Conservation (phyloP, 1,140 invertebrate genomes). For the Rhopalosiphum padi region DNA sequence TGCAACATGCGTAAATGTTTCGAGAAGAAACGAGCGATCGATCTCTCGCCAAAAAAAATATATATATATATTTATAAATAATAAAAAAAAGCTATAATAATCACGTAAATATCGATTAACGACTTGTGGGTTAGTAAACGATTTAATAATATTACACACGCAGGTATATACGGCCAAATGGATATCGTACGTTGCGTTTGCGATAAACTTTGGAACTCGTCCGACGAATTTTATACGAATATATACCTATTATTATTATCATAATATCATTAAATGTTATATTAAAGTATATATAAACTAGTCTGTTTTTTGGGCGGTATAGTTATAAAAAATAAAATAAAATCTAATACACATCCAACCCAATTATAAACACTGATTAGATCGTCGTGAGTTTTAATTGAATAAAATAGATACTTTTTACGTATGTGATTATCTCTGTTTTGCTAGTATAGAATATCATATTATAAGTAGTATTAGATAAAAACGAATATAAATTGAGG, state of each 20-base stretch:
- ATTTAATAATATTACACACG: neutral
- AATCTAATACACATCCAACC: neutral
- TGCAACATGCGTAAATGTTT: neutral
- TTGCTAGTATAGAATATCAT: neutral
- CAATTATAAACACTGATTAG: conserved; percentile 23
- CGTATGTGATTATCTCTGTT: neutral
- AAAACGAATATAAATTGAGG: neutral
- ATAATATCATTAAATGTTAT: neutral
- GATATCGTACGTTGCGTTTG: neutral
- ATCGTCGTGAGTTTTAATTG: neutral
- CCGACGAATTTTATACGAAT: neutral
- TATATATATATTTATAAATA: no score
- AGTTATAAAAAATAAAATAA: conserved; percentile 4
- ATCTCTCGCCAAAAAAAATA: neutral
- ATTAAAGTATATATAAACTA: neutral
- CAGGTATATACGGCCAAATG: neutral
- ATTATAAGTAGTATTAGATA: neutral
- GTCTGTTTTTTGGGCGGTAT: neutral
- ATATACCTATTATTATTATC: neutral
- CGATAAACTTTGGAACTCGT: neutral
- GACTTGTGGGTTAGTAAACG: neutral
- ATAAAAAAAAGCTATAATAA: neutral
- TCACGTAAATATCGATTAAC: neutral
- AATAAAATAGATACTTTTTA: neutral
- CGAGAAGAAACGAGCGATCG: neutral